phyloP scores from a whole-genome alignment of 2,888 invertebrate species.

The Nomada fucata region DNA sequence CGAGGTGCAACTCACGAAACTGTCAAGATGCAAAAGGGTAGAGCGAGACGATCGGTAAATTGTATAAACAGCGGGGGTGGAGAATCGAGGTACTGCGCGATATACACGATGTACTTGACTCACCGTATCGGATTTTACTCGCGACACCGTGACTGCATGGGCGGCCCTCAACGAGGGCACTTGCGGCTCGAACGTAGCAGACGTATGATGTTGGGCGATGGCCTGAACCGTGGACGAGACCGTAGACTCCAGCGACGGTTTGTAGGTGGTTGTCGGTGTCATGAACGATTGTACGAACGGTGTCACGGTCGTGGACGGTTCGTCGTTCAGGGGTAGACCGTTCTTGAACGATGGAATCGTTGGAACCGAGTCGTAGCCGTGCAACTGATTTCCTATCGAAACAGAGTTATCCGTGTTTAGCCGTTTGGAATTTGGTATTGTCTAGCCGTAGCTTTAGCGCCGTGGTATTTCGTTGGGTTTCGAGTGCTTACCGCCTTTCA shows the following conservation, averaged over 20 bases:
- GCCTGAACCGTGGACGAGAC: conserved; percentile 32
- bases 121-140: conserved; percentile 57
- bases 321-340: conserved; percentile 59
- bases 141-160: conserved; percentile 34
- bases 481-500: conserved; percentile 73
- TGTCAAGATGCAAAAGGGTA: no score
- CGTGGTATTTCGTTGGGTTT: background rate
- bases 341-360: conserved; percentile 47
- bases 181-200: conserved; percentile 46
- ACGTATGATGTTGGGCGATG: conserved; percentile 46
- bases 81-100: background rate
- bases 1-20: no score
- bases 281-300: conserved; percentile 58
- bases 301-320: conserved; percentile 47
- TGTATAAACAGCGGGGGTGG: background rate
- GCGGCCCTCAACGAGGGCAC: conserved; percentile 14
- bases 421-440: background rate
- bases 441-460: no score
- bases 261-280: conserved; percentile 40
- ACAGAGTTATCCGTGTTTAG: background rate
- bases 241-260: conserved; percentile 38
- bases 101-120: conserved; percentile 36
- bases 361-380: conserved; percentile 67
- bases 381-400: conserved; percentile 70
- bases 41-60: background rate